Evolutionary conservation across 2,113 vertebrate genomes (phyloP).

Genomic region (Herpetotheres cachinnans): DNA sequence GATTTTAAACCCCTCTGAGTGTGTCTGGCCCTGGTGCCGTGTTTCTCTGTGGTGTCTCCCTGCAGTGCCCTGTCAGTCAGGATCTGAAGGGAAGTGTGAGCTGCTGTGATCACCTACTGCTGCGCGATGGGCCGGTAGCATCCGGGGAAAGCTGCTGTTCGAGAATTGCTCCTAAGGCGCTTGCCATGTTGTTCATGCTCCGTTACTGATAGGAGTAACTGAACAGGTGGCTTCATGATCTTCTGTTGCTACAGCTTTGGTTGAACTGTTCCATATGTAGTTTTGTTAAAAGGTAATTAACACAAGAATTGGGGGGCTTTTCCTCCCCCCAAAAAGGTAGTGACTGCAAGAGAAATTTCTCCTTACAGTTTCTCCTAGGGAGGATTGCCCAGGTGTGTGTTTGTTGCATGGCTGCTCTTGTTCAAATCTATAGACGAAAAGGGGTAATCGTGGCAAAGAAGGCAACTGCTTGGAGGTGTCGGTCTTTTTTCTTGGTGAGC

Average conservation of each 20-base stretch:
- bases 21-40: neutral
- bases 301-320: neutral
- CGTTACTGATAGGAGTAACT: neutral
- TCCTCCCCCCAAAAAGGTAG: fast-evolving
- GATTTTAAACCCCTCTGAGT: neutral
- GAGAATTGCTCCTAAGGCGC: neutral
- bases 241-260: neutral
- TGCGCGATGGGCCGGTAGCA: fast-evolving
- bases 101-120: neutral
- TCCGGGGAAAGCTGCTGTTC: neutral
- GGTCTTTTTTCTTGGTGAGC: neutral
- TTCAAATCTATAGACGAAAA: neutral
- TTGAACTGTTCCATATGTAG: neutral
- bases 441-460: neutral
- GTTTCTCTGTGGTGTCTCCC: neutral
- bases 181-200: neutral
- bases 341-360: neutral
- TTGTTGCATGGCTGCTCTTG: neutral
- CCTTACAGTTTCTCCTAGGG: neutral
- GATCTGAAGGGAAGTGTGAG: fast-evolving
- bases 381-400: neutral
- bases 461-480: neutral
- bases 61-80: neutral
- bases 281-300: neutral
- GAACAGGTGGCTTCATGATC: neutral